Conservation (phyloP, 2,797 vertebrate genomes). For the Microctenopoma lineatum region DNA sequence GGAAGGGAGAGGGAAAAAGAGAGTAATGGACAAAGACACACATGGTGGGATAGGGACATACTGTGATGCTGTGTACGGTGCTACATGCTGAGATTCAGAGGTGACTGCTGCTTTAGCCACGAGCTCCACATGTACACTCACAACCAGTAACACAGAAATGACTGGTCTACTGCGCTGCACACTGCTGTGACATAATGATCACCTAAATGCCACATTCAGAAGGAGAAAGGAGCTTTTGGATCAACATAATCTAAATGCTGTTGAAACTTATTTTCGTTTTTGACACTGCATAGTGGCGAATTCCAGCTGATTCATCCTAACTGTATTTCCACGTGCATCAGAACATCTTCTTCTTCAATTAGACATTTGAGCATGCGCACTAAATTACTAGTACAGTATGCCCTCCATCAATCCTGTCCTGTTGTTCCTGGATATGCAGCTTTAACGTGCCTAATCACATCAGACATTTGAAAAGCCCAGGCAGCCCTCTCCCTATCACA, state of each 20-base stretch:
- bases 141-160: conserved; percentile 32
- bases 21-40: conserved; percentile 48
- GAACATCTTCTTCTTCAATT: background rate
- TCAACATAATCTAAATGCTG: conserved; percentile 10
- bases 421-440: conserved; percentile 50
- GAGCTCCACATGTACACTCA: conserved; percentile 38
- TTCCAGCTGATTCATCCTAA: conserved; percentile 29
- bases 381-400: conserved; percentile 9
- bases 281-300: background rate
- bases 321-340: background rate
- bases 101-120: conserved; percentile 34
- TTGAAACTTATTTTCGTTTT: background rate
- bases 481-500: conserved; percentile 72
- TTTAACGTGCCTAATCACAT: conserved; percentile 67
- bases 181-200: conserved; percentile 3
- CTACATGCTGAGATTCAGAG: conserved; percentile 47
- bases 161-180: conserved; percentile 35
- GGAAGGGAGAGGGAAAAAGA: conserved; percentile 33
- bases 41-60: conserved; percentile 38
- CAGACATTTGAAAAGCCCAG: conserved; percentile 75
- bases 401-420: conserved; percentile 28
- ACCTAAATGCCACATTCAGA: conserved; percentile 7
- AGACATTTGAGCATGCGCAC: background rate
- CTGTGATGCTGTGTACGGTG: conserved; percentile 50
- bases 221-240: conserved; percentile 6